phyloP scores from a whole-genome alignment of 2,797 vertebrate genomes.

The Paedocypris micromegethes region DNA sequence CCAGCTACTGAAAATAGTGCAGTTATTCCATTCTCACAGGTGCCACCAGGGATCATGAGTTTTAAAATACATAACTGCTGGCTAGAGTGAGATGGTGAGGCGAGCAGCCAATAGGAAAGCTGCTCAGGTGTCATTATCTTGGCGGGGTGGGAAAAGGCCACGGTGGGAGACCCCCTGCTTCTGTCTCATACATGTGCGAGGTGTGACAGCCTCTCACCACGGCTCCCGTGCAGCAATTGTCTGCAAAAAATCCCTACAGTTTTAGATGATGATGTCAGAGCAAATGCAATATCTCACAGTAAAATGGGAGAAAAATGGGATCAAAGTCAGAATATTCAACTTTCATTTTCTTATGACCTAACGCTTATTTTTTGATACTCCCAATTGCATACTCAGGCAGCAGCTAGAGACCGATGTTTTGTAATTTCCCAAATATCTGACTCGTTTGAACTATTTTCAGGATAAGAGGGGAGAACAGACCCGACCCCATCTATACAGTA shows the following conservation, averaged over 20 bases:
- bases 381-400: slow-evolving; percentile 4
- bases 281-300: slow-evolving; percentile 29
- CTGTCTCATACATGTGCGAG: slow-evolving; percentile 44
- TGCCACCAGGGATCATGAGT: slow-evolving; percentile 46
- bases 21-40: slow-evolving; percentile 45
- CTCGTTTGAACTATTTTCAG: slow-evolving; percentile 48
- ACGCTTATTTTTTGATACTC: not conserved
- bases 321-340: slow-evolving; percentile 36
- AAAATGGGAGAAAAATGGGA: slow-evolving; percentile 28
- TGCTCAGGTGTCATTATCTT: slow-evolving; percentile 52
- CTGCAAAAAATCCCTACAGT: slow-evolving; percentile 17
- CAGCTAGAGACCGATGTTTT: slow-evolving; percentile 22
- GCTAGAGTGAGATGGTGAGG: slow-evolving; percentile 42
- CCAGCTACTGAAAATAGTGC: slow-evolving; percentile 46
- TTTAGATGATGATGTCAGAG: slow-evolving; percentile 32
- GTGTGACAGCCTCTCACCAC: slow-evolving; percentile 42
- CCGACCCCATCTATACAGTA: slow-evolving; percentile 64
- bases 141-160: slow-evolving; percentile 53
- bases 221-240: slow-evolving; percentile 29
- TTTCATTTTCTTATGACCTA: slow-evolving; percentile 34
- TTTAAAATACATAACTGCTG: slow-evolving; percentile 49
- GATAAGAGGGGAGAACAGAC: slow-evolving; percentile 57
- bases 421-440: slow-evolving; percentile 42
- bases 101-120: slow-evolving; percentile 46
- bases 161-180: slow-evolving; percentile 38